A percentile compares a stretch with the other conserved stretches of the same genome.
Evolutionary conservation across 2,888 invertebrate species (phyloP).

Genomic region (Lymantria monacha): DNA sequence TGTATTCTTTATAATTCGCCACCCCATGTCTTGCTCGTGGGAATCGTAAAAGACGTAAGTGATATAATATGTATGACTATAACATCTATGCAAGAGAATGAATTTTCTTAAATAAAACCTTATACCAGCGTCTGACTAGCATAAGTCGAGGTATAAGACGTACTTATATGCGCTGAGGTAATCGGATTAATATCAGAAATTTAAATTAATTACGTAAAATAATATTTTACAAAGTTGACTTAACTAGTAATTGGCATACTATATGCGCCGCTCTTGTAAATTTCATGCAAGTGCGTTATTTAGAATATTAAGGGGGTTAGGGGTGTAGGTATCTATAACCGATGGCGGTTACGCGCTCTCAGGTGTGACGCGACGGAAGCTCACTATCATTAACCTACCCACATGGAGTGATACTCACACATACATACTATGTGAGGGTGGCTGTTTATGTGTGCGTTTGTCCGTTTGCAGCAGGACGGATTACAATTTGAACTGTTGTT

Average conservation of each 20-base stretch:
- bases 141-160: too few relatives aligned
- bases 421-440: conserved; percentile 49
- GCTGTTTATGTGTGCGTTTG: conserved; percentile 37
- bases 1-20: too few relatives aligned
- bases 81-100: too few relatives aligned
- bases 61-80: too few relatives aligned
- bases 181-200: too few relatives aligned
- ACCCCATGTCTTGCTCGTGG: too few relatives aligned
- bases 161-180: too few relatives aligned
- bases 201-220: too few relatives aligned
- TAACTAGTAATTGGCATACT: background rate
- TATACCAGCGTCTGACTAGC: too few relatives aligned
- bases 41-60: too few relatives aligned
- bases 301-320: conserved; percentile 63
- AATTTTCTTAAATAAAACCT: too few relatives aligned
- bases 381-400: conserved; percentile 80
- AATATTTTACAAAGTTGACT: background rate
- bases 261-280: conserved; percentile 43
- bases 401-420: conserved; percentile 58
- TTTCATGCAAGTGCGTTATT: conserved; percentile 41
- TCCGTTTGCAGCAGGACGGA: conserved; percentile 60
- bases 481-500: conserved; percentile 45
- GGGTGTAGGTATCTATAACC: conserved; percentile 73
- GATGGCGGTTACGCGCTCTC: conserved; percentile 79
- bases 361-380: conserved; percentile 82